A percentile compares a stretch with the other conserved stretches of the same genome.
phyloP scores from a whole-genome alignment of 35 echinoderm and acorn worm genomes.

The Lytechinus variegatus region DNA sequence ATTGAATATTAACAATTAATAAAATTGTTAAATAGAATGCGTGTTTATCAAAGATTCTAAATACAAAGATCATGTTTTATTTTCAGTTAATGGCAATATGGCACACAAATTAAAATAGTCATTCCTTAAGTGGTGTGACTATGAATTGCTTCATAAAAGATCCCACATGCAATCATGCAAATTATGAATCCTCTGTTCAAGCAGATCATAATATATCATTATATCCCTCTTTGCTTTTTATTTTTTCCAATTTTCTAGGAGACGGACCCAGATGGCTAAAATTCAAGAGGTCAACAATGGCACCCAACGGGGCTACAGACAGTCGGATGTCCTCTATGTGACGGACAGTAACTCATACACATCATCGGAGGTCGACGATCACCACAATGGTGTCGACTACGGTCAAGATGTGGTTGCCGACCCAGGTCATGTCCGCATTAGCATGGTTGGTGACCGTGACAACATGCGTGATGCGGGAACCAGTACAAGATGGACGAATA shows the following conservation, averaged over 20 bases:
- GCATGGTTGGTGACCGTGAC: constrained; percentile 38
- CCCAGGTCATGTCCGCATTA: constrained; percentile 5
- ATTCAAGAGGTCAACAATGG: background rate
- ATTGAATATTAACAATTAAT: too few relatives aligned
- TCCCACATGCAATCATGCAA: too few relatives aligned
- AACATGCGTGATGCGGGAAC: background rate
- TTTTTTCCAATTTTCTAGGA: background rate
- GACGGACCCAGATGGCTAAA: constrained; percentile 8
- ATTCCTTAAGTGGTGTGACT: too few relatives aligned
- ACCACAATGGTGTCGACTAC: background rate
- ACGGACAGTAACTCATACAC: background rate
- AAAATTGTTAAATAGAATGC: too few relatives aligned
- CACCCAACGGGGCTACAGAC: background rate
- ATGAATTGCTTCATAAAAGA: too few relatives aligned
- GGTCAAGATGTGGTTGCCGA: background rate
- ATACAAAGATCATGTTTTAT: too few relatives aligned
- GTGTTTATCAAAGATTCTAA: too few relatives aligned
- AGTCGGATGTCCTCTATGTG: background rate
- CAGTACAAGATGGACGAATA: background rate
- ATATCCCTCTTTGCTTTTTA: too few relatives aligned
- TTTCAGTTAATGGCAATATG: too few relatives aligned
- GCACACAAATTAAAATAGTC: too few relatives aligned
- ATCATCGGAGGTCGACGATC: background rate
- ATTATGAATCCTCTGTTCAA: background rate
- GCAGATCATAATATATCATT: background rate